Percentiles rank a stretch among this genome's conserved stretches.
phyloP scores from a whole-genome alignment of 2,113 vertebrate species.

The Ciconia maguari region DNA sequence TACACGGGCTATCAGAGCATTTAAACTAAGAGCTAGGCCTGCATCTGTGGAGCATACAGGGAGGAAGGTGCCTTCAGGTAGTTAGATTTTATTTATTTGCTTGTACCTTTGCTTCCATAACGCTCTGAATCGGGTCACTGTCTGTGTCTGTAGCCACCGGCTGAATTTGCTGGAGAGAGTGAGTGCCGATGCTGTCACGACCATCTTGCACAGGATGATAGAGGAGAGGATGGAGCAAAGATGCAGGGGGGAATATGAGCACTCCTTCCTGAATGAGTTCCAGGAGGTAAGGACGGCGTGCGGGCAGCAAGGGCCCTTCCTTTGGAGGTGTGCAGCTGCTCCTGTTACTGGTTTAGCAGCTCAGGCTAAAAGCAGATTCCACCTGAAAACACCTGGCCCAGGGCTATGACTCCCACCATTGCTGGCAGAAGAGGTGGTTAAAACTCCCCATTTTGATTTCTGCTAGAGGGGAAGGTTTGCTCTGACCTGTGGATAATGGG shows the following conservation, averaged over 20 bases:
- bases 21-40: not conserved
- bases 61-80: not conserved
- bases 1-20: fast-evolving
- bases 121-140: fast-evolving
- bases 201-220: conserved; percentile 90
- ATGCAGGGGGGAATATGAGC: conserved; percentile 92
- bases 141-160: conserved; percentile 71
- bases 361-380: not conserved
- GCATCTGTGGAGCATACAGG: not conserved
- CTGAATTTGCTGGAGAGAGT: conserved; percentile 92
- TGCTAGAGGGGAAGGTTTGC: not conserved
- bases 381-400: not conserved
- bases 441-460: not conserved
- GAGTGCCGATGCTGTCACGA: conserved; percentile 89
- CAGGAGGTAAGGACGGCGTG: conserved; percentile 78
- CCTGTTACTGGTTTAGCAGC: not conserved
- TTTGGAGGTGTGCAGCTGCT: not conserved
- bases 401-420: not conserved
- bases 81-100: not conserved
- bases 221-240: conserved; percentile 92
- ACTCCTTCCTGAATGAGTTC: conserved; percentile 90
- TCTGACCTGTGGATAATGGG: not conserved
- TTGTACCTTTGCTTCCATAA: fast-evolving
- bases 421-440: not conserved
- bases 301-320: not conserved